Evolutionary conservation across 2,888 invertebrate genomes (phyloP), one percentile per base, ranked within the genome.

Genomic region (Congeria kusceri): DNA sequence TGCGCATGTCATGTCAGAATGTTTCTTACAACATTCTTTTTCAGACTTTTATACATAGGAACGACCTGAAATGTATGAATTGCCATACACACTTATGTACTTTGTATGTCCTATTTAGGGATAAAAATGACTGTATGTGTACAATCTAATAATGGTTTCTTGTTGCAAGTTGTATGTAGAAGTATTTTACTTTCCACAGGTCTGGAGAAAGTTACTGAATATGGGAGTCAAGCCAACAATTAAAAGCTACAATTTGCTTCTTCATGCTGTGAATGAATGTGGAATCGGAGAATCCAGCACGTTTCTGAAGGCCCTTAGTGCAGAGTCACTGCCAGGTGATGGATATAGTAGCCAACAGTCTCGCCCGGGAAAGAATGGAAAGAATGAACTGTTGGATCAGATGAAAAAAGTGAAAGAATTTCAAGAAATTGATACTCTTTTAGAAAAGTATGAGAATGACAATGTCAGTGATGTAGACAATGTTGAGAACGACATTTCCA

Each of bases 151-250:
- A n/a, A n/a, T n/a, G n/a, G n/a, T n/a, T n/a, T n/a, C n/a, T n/a
- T n/a, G n/a, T n/a, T n/a, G n/a, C n/a, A n/a, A n/a, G n/a, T n/a
- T n/a, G 39, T 15, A 5, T 39, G 9, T 15, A 39, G 4, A 11
- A 4, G 4, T 53, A 53, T 53, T 9, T 83, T 66, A 65, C 39
- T 23, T 46, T 69, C 29, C 81, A 13, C 78, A 95, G 94, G 93
- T 97, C n/a, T 98, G 98, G 98, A 95, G 96, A 65, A 96, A 96
- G 94, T 96, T 98, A 96, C 92, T 95, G 32, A 93, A 94, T 58
- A 94, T 95, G 89, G 95, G 94, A 29, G 94, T 97, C 56, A 94
- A 93, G 58, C 97, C 98, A 0, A 95, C 95, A 89, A 93, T 96
- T 71, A 96, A 95, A 88, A 95, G 96, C 1, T 98, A 96, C 90